Base-by-base conservation (phyloP, 2,888 invertebrate species). In the Branchipolynoe longqiensis region DNA sequence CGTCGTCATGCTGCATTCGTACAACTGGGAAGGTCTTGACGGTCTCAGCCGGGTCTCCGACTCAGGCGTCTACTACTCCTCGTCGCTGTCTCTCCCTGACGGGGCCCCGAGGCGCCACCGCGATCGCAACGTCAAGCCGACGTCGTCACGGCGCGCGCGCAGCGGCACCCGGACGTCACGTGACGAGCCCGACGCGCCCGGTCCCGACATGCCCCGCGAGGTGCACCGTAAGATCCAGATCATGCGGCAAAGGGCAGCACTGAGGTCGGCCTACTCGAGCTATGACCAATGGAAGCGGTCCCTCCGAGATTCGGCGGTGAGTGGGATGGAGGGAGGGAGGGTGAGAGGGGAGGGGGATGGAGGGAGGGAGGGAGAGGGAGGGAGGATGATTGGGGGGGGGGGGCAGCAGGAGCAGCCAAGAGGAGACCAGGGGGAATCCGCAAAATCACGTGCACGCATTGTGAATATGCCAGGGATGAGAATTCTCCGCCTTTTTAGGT, bases 231-330 rank as follows among this genome's bases (percentile, higher is more conserved):
- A 54, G 54, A 78, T 78, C 54, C 41, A 78, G 4, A 48, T 18
- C n/a, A 78, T 78, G 78, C 18, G 78, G 12, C 78, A 78, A 48
- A 78, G 78, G 78, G 78, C 78, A 14, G 78, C 78, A 28, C 54
- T 78, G 48, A 41, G 78, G 48, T 78, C 78, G 1, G 78, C 78
- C 78, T 78, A 78, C 78, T 48, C 78, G 31, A 78, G 54, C 54
- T 78, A 78, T 22, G 78, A 78, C 28, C 41, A 48, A 33, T 78
- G 78, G 78, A 78, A 78, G 31, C 78, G 78, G 14, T 78, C 78
- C 12, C 78, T 78, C 2, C 33, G 69, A 18, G 18, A 33, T 22
- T 69, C 69, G 36, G 64, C 8, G 31, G 38, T 33, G 33, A 36
- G 69, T 33, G 33, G 48, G 8, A 48, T 18, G 48, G 48, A 18